Conservation (phyloP, 2,113 vertebrate genomes). For the Equus quagga region DNA sequence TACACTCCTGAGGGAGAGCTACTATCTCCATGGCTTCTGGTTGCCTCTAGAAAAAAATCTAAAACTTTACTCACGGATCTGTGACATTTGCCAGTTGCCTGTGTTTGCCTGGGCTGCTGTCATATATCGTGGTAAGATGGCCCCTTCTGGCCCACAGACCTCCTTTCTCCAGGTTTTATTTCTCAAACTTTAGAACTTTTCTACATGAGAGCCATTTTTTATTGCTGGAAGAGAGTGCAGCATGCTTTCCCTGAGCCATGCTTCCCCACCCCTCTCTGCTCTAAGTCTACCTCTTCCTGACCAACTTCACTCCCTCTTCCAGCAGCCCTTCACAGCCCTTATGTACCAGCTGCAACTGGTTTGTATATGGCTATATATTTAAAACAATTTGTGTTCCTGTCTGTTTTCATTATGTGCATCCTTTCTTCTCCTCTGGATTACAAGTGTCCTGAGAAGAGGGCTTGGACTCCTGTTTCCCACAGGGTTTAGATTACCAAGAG, state of each 20-base stretch:
- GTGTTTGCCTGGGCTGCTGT: not conserved
- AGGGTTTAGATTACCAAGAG: not conserved
- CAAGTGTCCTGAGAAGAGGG: not conserved
- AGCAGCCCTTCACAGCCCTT: not conserved
- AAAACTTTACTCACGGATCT: not conserved
- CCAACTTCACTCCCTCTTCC: not conserved
- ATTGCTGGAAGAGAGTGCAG: not conserved
- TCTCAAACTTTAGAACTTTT: slow-evolving; percentile 15
- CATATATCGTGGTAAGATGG: not conserved
- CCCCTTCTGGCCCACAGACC: not conserved
- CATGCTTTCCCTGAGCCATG: not conserved
- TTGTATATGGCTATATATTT: not conserved
- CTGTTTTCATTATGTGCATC: slow-evolving; percentile 33
- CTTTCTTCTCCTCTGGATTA: slow-evolving; percentile 22
- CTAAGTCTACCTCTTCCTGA: not conserved
- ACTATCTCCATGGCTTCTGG: not conserved
- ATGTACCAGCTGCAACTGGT: not conserved
- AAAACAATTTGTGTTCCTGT: slow-evolving; percentile 59
- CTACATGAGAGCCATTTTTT: not conserved
- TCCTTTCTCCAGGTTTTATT: slow-evolving; percentile 7
- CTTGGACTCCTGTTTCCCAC: not conserved
- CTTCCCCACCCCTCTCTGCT: not conserved
- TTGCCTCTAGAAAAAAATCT: not conserved
- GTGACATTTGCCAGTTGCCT: not conserved
- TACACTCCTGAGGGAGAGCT: not conserved